Conservation (phyloP, 2,797 vertebrate genomes). For the Tangara arthus region DNA sequence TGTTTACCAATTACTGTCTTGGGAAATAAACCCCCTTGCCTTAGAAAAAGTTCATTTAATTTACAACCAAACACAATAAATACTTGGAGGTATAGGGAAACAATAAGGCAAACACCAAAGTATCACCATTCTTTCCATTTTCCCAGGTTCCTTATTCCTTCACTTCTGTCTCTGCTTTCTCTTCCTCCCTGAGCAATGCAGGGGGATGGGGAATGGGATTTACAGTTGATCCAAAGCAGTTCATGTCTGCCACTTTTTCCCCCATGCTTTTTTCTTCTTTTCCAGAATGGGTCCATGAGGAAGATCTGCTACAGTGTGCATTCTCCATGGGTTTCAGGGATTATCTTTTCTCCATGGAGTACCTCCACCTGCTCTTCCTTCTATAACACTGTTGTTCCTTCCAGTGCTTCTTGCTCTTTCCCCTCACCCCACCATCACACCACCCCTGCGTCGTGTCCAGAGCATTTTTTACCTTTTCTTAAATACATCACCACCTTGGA, state of each 20-base stretch:
- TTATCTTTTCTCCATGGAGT: not conserved
- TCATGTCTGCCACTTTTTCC: not conserved
- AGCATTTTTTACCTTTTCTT: not conserved
- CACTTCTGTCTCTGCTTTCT: not conserved
- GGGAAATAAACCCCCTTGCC: not conserved
- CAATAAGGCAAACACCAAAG: not conserved
- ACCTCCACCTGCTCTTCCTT: not conserved
- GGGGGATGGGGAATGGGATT: rapidly evolving
- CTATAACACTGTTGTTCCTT: not conserved
- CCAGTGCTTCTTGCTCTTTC: not conserved
- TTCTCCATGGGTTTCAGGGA: not conserved
- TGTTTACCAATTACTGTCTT: not conserved
- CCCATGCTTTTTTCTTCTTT: not conserved
- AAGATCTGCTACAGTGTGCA: not conserved
- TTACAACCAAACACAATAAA: not conserved
- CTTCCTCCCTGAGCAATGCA: rapidly evolving
- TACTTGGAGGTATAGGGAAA: not conserved
- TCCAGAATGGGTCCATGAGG: not conserved
- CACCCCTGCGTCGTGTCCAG: not conserved
- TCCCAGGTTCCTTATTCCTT: not conserved
- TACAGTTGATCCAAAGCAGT: not conserved
- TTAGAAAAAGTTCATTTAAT: not conserved
- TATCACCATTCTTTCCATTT: not conserved
- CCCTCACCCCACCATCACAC: rapidly evolving
- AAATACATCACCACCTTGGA: not conserved